Evolutionary conservation across 2,888 invertebrate genomes (phyloP).

Genomic region (Drosophila paramelanica): DNA sequence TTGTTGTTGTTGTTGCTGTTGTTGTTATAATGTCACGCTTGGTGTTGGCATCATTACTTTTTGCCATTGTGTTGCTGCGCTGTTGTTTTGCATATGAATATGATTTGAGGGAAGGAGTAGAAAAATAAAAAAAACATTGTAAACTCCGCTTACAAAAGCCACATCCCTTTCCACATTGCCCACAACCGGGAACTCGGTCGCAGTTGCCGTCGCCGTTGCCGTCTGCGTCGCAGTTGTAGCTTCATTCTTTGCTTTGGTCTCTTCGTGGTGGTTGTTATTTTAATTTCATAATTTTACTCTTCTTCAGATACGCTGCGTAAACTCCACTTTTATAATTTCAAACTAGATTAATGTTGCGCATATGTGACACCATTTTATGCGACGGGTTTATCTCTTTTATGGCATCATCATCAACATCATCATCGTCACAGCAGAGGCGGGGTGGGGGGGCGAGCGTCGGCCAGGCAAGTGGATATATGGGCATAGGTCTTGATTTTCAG

Average conservation of each 20-base stretch:
- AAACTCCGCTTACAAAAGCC: conserved; percentile 74
- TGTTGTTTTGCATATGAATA: conserved; percentile 77
- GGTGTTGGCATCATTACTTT: conserved; percentile 81
- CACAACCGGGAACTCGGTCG: conserved; percentile 17
- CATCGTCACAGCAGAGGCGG: conserved; percentile 47
- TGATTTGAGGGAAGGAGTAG: conserved; percentile 59
- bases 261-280: conserved; percentile 74
- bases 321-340: conserved; percentile 80
- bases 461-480: conserved; percentile 26
- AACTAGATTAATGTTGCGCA: conserved; percentile 84
- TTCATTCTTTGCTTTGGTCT: conserved; percentile 28
- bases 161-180: conserved; percentile 34
- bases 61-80: conserved; percentile 62
- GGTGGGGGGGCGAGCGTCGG: conserved; percentile 7
- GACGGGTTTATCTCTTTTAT: conserved; percentile 81
- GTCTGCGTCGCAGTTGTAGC: conserved; percentile 10
- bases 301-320: conserved; percentile 45
- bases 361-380: conserved; percentile 82
- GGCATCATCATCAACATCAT: conserved; percentile 65
- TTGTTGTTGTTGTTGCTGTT: conserved; percentile 34
- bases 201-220: conserved; percentile 8
- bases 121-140: conserved; percentile 55
- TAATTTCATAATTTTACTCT: conserved; percentile 66
- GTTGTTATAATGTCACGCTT: conserved; percentile 72
- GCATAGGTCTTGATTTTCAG: conserved; percentile 28